Base-by-base conservation (phyloP, 1,140 invertebrate species). In the Sarcophaga bullata region DNA sequence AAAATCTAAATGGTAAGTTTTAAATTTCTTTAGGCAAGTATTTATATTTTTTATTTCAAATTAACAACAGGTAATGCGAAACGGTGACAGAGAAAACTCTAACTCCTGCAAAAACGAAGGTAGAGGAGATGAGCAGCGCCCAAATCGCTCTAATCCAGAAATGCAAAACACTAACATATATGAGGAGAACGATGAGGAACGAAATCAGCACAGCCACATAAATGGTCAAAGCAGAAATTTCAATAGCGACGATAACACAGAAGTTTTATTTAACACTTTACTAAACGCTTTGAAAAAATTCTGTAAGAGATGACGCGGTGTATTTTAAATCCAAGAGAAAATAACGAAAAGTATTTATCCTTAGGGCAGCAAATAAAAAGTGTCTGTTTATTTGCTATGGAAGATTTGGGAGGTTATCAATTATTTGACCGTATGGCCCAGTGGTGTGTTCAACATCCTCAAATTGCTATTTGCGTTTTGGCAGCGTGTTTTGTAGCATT, bases 331-430 rank as follows among this genome's bases (percentile, higher is more conserved):
- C 8, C 6, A 52, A 52, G 13, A 13, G 13, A 10, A 10, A 52
- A 52, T 52, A 52, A 10, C 8, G 19, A 68, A 19, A 25, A 9
- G 62, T 68, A 37, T n/a, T 68, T 17, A 68, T 58, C 3, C 3
- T 6, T 13, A 89, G 88, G 86, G 86, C 15, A 80, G 1, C 84
- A 86, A 7, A 15, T 84, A 0, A 84, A 86, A 37, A 82, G 85
- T 9, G 1, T 84, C 1, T 46, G 46, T 0, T 54, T 81, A 19
- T 81, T 81, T 54, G 75, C 86, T 2, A 86, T 89, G 88, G 49
- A 76, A 37, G 88, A 89, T 8, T 54, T 86, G 54, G 88, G 88
- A 8, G 88, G 86, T 25, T 85, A 86, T 80, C 86, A 89, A n/a
- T 13, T 88, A 0, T 48, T 90, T 6, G 87, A 90, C 25, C 68